Base-by-base conservation (phyloP, 2,113 vertebrate genomes). In the Ciconia boyciana region DNA sequence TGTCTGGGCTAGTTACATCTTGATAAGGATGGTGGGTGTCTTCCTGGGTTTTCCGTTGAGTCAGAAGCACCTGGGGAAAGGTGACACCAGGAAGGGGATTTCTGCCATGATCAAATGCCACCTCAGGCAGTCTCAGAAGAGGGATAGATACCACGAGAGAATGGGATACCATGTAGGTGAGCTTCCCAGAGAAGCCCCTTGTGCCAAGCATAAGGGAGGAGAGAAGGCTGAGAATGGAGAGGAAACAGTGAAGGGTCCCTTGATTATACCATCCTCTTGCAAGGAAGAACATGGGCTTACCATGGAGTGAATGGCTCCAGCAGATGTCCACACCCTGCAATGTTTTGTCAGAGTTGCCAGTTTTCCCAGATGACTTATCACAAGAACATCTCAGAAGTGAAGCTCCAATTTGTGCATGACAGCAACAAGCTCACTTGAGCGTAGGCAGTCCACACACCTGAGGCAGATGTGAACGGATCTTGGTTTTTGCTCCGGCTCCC, bases 1-100 rank as follows among this genome's bases (percentile, higher is more conserved):
- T 80, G 92, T 77, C 93, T 96, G 87, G 92, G 75, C 96, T 95
- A 94, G 94, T 94, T 94, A 65, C 41, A 88, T 93, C 94, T 96
- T 90, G 96, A 91, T 96, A 90, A 92, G 92, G 75, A 72, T 62
- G 41, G 71, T 2, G 28, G 48, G 36, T 95, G 78, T 66, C 78
- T 96, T 94, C 54, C 85, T 83, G 78, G 90, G 68, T 15, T 96
- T 95, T 94, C 92, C 48, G 1, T 86, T 96, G 96, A 94, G 51
- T 96, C 92, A 96, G 93, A 94, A 90, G 13, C 66, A 90, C 92
- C 94, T 83, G 82, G 82, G 49, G 82, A 80, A 93, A 95, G 39
- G 70, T 80, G 62, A 79, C 66, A 94, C 11, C 57, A 87, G 77
- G 66, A 87, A 93, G 75, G 20, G 61, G 17, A 76, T 95, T 90